Evolutionary conservation across 2,797 vertebrate species (phyloP), one percentile per base, ranked within the genome.

Genomic region (Myotis myotis): DNA sequence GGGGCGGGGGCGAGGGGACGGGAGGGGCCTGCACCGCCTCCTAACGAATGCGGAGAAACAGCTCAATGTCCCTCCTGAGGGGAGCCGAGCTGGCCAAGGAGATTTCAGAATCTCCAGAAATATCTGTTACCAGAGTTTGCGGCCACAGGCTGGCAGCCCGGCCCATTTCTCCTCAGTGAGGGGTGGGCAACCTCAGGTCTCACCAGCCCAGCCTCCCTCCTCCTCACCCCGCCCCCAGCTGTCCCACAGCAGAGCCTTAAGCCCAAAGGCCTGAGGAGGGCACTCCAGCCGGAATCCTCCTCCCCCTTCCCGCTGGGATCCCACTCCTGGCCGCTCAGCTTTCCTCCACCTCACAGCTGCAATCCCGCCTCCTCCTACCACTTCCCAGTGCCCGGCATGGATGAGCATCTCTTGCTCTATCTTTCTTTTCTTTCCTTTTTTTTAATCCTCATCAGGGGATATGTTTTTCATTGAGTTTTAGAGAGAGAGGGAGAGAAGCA

Each of bases 1-100:
- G 13, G 1, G n/a, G 12, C 17, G 5, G 5, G 19, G 6, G 3
- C 5, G 47, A 4, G 16, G 20, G 44, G 30, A 2, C 5, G 3
- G 17, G 44, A 44, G 33, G 25, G 53, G 51, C 3, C 9, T 28
- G 49, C 8, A 16, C 20, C 5, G 0, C 23, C 17, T 22, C 30
- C 64, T 6, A n/a, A 81, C 79, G 41, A 33, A 33, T 3, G 49
- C 28, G 8, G 36, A 90, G 49, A 80, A 75, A 44, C 8, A 36
- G 51, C 57, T 57, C 25, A 3, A 12, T 2, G 13, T 53, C 30
- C 64, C 33, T 89, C 30, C n/a, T 7, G 0, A n/a, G 12, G 44
- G 19, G 19, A 55, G n/a, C 17, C n/a, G 55, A 28, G 12, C 76
- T 28, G 36, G 51, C 22, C 28, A 44, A 64, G 41, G 23, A 72